Percentiles rank a stretch among this genome's conserved stretches.
These are phyloP conservation scores for Drosophila percnosoma DNA, from an alignment of 2,888 invertebrate species.

Conservation along the genomic window DNA sequence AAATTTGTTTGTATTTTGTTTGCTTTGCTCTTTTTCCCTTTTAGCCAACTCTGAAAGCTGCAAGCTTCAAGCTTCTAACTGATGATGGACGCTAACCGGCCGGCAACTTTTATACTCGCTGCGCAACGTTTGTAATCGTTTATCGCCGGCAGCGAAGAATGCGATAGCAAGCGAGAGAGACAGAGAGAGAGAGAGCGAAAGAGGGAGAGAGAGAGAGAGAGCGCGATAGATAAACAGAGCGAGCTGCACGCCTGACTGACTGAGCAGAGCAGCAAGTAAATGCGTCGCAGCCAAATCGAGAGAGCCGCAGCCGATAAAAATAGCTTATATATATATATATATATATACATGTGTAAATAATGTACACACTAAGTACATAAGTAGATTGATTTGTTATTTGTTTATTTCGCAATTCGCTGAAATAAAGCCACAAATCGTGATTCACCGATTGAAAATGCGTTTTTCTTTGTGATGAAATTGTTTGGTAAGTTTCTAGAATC, in stretches of 20 bases:
- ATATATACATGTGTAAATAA: neutral
- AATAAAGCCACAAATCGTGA: neutral
- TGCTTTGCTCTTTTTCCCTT: conserved; percentile 2
- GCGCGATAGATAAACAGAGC: neutral
- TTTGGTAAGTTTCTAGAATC: neutral
- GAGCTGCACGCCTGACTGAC: conserved; percentile 14
- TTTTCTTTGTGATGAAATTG: conserved; percentile 22
- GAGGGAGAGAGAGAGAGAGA: neutral
- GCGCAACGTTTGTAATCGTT: conserved; percentile 45
- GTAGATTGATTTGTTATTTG: conserved; percentile 3
- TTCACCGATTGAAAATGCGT: neutral
- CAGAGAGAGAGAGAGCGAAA: neutral
- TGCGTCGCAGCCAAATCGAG: conserved; percentile 11
- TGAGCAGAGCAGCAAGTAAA: neutral
- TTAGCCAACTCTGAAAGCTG: conserved; percentile 35
- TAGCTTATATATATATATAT: neutral
- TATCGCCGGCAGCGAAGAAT: conserved; percentile 34
- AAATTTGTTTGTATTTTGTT: neutral
- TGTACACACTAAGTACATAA: neutral
- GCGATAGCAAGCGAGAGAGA: no score
- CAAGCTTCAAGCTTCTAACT: conserved; percentile 55
- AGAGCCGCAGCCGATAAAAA: conserved; percentile 27
- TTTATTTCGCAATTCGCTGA: neutral
- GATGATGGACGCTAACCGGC: conserved; percentile 56
- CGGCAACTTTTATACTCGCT: conserved; percentile 70